These are phyloP conservation scores for Muscicapa striata DNA, from an alignment of 2,797 vertebrate genomes.

Conservation along the genomic window DNA sequence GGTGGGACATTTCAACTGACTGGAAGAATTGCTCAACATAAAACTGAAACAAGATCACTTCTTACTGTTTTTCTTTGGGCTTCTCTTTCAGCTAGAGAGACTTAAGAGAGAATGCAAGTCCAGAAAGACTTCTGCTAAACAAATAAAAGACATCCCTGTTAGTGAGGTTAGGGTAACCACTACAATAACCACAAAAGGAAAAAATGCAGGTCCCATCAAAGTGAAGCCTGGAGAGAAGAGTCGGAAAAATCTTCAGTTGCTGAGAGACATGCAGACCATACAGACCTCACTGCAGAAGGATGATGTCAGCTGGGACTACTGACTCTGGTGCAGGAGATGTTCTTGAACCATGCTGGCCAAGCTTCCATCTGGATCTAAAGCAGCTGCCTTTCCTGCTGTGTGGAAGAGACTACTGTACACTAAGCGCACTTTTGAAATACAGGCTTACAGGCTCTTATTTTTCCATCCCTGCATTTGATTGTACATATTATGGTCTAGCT, in stretches of 20 bases:
- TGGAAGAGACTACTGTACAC: not conserved
- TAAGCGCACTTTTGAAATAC: conserved; percentile 14
- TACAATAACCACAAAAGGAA: conserved; percentile 76
- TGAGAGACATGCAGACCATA: conserved; percentile 92
- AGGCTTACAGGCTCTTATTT: not conserved
- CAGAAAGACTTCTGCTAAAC: conserved; percentile 59
- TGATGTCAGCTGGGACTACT: conserved; percentile 78
- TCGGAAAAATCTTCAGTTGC: conserved; percentile 85
- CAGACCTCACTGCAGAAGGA: conserved; percentile 86
- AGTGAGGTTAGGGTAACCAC: conserved; percentile 67
- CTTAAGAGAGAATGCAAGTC: conserved; percentile 77
- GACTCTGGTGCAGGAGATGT: not conserved
- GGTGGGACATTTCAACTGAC: not conserved
- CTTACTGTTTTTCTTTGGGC: not conserved
- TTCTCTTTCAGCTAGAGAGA: conserved; percentile 82
- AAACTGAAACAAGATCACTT: not conserved
- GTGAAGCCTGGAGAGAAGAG: conserved; percentile 85
- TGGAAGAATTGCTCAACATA: not conserved
- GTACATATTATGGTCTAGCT: not conserved
- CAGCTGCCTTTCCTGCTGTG: not conserved
- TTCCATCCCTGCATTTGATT: not conserved
- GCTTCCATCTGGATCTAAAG: not conserved
- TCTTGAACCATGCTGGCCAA: not conserved
- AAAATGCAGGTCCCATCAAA: conserved; percentile 71
- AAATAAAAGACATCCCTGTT: conserved; percentile 30